A percentile compares a stretch with the other conserved stretches of the same genome.
These are phyloP conservation scores for Rotaria socialis DNA, from an alignment of 2,888 invertebrate species.

Conservation along the genomic window DNA sequence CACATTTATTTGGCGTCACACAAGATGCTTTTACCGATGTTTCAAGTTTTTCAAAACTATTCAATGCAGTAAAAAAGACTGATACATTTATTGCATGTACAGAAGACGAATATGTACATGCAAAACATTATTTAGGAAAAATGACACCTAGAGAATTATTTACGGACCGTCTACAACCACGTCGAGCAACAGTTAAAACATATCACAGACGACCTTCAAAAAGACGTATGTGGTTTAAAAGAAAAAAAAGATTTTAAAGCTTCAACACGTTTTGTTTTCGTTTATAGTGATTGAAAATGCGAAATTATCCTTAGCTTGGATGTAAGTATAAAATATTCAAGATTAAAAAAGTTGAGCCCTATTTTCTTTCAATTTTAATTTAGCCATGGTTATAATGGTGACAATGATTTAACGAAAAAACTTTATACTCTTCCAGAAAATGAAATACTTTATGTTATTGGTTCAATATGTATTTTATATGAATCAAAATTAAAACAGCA, in stretches of 20 bases:
- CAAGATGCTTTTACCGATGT: background rate
- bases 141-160: background rate
- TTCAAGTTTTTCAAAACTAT: constrained; percentile 3
- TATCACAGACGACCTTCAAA: background rate
- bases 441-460: constrained; percentile 16
- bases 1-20: background rate
- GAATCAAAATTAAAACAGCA: background rate
- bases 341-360: too few species aligned
- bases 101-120: constrained; percentile 7
- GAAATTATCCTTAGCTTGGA: background rate
- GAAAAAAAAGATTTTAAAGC: background rate
- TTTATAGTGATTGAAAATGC: background rate
- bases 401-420: background rate
- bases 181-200: background rate
- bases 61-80: background rate
- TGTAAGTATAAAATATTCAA: background rate
- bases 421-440: background rate
- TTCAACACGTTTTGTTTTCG: background rate
- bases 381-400: background rate
- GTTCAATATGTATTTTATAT: background rate
- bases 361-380: background rate
- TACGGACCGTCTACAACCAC: background rate
- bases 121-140: background rate
- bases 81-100: constrained; percentile 22
- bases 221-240: background rate